Percentiles rank a stretch among this genome's conserved stretches.
phyloP scores from a whole-genome alignment of 2,113 vertebrate species.

The Hemiprocne comata region DNA sequence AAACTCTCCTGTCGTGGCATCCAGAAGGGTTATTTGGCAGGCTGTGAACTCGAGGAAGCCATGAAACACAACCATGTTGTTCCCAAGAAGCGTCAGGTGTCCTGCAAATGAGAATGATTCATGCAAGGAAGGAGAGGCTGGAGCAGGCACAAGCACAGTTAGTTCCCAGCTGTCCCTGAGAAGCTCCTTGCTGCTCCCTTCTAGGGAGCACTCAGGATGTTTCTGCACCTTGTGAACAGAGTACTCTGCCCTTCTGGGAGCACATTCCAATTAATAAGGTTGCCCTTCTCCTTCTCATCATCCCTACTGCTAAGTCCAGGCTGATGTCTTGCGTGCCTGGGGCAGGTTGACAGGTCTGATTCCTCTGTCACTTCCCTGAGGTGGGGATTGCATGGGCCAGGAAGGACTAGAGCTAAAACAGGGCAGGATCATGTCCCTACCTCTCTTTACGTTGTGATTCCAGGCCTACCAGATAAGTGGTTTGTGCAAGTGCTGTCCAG shows the following conservation, averaged over 20 bases:
- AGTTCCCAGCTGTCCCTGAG: neutral
- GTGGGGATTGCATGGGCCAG: neutral
- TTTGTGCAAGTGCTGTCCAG: neutral
- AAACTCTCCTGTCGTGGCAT: neutral
- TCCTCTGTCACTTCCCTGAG: neutral
- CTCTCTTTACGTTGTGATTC: neutral
- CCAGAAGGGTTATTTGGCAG: neutral
- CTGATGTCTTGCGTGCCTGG: neutral
- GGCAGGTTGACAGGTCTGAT: neutral
- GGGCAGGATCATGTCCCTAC: neutral
- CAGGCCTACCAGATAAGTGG: neutral
- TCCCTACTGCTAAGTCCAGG: neutral
- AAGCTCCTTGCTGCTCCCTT: neutral
- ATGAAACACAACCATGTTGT: neutral
- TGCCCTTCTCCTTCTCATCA: neutral
- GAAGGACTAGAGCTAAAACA: neutral
- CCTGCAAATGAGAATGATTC: neutral
- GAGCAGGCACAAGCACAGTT: neutral
- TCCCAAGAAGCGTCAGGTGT: neutral
- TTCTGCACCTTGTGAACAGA: neutral
- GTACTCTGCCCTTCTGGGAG: neutral
- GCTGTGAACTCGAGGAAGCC: neutral
- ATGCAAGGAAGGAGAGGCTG: neutral
- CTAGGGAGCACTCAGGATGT: neutral
- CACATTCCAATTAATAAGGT: neutral